Evolutionary conservation across 2,888 invertebrate species (phyloP).

Genomic region (Dioctria rufipes): DNA sequence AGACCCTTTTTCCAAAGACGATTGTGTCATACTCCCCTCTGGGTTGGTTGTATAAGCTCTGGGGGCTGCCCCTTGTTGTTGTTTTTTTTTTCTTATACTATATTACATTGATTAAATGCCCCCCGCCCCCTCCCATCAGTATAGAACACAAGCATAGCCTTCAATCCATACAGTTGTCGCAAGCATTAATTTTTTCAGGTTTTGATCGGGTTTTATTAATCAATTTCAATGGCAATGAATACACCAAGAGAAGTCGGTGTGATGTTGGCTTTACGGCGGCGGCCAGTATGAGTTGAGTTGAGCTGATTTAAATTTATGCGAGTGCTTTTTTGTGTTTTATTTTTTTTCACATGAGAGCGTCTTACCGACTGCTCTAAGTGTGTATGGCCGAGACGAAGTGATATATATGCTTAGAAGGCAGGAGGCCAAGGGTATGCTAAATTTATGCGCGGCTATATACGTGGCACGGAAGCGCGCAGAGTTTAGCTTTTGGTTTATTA

Average conservation of each 20-base stretch:
- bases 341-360: slow-evolving; percentile 9
- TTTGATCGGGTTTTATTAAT: slow-evolving; percentile 26
- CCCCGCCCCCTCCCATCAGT: too few relatives aligned
- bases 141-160: too few relatives aligned
- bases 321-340: background rate
- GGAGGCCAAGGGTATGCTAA: slow-evolving; percentile 44
- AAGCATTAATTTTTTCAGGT: background rate
- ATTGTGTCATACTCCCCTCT: slow-evolving; percentile 2
- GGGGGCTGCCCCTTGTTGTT: slow-evolving; percentile 12
- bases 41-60: slow-evolving; percentile 16
- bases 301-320: slow-evolving; percentile 31
- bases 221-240: slow-evolving; percentile 23
- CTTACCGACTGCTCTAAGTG: slow-evolving; percentile 1
- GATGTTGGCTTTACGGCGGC: background rate
- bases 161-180: too few relatives aligned
- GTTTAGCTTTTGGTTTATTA: background rate
- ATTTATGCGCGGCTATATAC: slow-evolving; percentile 28
- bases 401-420: background rate
- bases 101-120: too few relatives aligned
- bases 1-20: background rate
- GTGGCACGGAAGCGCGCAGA: slow-evolving; percentile 4
- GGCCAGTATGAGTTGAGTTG: background rate
- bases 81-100: too few relatives aligned
- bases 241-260: slow-evolving; percentile 1
- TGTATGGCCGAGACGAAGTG: background rate